Percentiles rank a stretch among this genome's conserved stretches.
These are phyloP conservation scores for Epsilonema sp. DNA, from an alignment of 2,888 invertebrate species.

Conservation along the genomic window DNA sequence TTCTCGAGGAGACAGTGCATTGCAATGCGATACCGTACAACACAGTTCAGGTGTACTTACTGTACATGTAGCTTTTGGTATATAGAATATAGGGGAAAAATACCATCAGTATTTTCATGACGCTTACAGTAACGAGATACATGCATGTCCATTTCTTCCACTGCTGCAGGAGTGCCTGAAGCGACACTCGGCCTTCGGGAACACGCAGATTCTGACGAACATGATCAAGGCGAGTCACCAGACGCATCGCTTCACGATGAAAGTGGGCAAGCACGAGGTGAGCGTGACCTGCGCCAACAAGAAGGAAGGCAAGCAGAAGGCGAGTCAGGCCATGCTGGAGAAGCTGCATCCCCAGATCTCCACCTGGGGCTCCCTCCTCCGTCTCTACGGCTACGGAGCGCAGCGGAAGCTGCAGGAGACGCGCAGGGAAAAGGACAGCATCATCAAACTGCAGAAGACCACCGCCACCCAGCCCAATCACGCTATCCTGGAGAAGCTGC, in stretches of 20 bases:
- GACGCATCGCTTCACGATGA: slow-evolving; percentile 80
- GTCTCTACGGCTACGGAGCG: slow-evolving; percentile 51
- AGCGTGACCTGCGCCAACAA: slow-evolving; percentile 81
- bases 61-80: no score
- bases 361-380: slow-evolving; percentile 77
- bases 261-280: slow-evolving; percentile 43
- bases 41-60: no score
- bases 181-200: slow-evolving; percentile 64
- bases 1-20: no score
- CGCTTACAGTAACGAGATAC: no score
- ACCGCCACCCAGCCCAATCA: slow-evolving; percentile 59
- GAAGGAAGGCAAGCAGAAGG: slow-evolving; percentile 81
- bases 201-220: slow-evolving; percentile 50
- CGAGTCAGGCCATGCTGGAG: slow-evolving; percentile 79
- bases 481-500: slow-evolving; percentile 64
- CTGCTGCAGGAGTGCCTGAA: slow-evolving; percentile 33
- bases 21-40: no score
- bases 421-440: background rate
- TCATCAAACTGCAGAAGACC: background rate
- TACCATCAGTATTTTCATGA: no score
- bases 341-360: slow-evolving; percentile 52
- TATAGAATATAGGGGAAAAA: no score
- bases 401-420: slow-evolving; percentile 1
- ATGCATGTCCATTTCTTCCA: no score
- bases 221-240: slow-evolving; percentile 69